Conservation (phyloP, 2,797 vertebrate genomes). For the Pterois miles region DNA sequence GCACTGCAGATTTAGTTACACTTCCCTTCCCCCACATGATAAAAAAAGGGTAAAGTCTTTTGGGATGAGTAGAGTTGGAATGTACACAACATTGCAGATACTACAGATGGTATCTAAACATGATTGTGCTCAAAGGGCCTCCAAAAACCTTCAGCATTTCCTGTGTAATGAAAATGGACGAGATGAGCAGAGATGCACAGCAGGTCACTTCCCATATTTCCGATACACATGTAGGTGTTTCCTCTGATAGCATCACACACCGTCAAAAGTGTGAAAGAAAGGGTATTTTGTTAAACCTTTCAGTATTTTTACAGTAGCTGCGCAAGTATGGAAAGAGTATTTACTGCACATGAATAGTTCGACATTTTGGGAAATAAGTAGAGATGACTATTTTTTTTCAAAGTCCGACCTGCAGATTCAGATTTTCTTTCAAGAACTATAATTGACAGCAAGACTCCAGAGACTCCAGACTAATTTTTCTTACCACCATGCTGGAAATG, state of each 20-base stretch:
- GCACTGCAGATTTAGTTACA: slow-evolving; percentile 27
- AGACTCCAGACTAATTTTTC: too few species aligned
- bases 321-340: background rate
- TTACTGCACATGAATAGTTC: background rate
- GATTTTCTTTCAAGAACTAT: too few species aligned
- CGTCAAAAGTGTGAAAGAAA: background rate
- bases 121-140: background rate
- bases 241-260: background rate
- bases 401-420: too few species aligned
- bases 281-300: background rate
- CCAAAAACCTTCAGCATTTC: slow-evolving; percentile 7
- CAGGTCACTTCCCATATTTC: background rate
- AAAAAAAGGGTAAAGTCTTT: slow-evolving; percentile 7
- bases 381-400: too few species aligned
- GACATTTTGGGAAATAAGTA: background rate
- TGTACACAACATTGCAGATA: background rate
- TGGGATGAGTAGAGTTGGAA: slow-evolving; percentile 10
- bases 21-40: slow-evolving; percentile 18
- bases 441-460: too few species aligned
- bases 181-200: slow-evolving; percentile 1
- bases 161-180: slow-evolving; percentile 7
- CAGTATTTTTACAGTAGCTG: background rate
- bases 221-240: background rate
- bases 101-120: slow-evolving; percentile 3
- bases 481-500: too few species aligned